Conservation (phyloP, 2,888 invertebrate species). For the Acanthosoma haemorrhoidale region DNA sequence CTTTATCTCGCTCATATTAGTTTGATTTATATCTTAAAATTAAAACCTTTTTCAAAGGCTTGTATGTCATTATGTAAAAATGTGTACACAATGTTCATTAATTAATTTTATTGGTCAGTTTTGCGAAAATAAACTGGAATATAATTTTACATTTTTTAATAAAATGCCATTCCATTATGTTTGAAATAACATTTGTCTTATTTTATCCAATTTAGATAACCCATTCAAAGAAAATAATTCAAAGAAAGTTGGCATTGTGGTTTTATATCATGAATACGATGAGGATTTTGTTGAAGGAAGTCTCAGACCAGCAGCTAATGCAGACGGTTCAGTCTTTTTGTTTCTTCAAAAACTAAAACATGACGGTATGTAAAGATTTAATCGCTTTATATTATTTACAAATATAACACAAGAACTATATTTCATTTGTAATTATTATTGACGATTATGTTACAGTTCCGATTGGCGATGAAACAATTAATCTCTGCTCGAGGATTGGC, state of each 20-base stretch:
- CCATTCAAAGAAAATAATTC: conserved; percentile 13
- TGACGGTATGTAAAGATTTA: conserved; percentile 21
- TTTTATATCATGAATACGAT: conserved; percentile 33
- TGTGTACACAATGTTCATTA: too few species aligned
- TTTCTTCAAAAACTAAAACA: conserved; percentile 28
- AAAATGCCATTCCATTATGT: too few species aligned
- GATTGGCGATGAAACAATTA: conserved; percentile 26
- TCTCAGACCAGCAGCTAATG: conserved; percentile 24
- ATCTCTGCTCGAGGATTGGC: conserved; percentile 25
- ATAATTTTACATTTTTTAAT: too few species aligned
- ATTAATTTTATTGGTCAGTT: too few species aligned
- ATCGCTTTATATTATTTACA: background rate
- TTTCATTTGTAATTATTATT: too few species aligned
- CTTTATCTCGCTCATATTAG: too few species aligned
- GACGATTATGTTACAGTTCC: conserved; percentile 30
- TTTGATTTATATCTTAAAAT: too few species aligned
- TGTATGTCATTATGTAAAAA: too few species aligned
- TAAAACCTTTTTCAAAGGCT: too few species aligned
- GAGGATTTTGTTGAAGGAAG: conserved; percentile 28
- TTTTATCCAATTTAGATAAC: conserved; percentile 21
- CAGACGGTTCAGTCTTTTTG: conserved; percentile 2
- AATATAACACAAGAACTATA: too few species aligned
- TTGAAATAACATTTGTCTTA: background rate
- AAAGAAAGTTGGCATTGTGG: conserved; percentile 23
- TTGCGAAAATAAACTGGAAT: too few species aligned